phyloP scores from a whole-genome alignment of 1,140 invertebrate genomes.

The Nymphalis io region DNA sequence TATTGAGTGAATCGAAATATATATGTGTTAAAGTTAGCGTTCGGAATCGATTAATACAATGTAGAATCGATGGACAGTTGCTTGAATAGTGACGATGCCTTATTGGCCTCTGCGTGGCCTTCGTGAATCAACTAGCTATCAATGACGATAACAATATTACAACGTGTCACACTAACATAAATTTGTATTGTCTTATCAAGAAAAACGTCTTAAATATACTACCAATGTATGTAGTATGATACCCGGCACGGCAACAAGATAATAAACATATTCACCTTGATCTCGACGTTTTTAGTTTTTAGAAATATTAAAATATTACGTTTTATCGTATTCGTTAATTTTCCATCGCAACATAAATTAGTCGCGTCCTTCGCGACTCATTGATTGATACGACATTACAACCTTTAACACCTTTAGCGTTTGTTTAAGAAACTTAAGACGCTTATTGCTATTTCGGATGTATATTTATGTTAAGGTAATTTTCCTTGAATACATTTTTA shows the following conservation, averaged over 20 bases:
- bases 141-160: slow-evolving; percentile 72
- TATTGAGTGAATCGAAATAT: slow-evolving; percentile 15
- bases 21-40: background rate
- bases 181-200: slow-evolving; percentile 77
- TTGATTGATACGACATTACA: slow-evolving; percentile 16
- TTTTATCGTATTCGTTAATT: slow-evolving; percentile 25
- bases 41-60: slow-evolving; percentile 2
- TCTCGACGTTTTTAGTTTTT: slow-evolving; percentile 49
- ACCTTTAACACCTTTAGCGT: slow-evolving; percentile 16
- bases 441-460: slow-evolving; percentile 6
- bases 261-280: slow-evolving; percentile 60
- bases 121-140: slow-evolving; percentile 57
- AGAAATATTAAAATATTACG: slow-evolving; percentile 21
- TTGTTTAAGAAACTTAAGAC: slow-evolving; percentile 12
- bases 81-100: slow-evolving; percentile 39
- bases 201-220: slow-evolving; percentile 56
- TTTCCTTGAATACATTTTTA: slow-evolving; percentile 22
- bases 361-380: slow-evolving; percentile 10
- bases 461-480: slow-evolving; percentile 10
- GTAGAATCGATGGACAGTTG: background rate
- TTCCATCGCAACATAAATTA: slow-evolving; percentile 25
- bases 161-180: slow-evolving; percentile 75
- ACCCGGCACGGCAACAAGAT: slow-evolving; percentile 68
- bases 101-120: slow-evolving; percentile 60
- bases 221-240: slow-evolving; percentile 59